Evolutionary conservation across 2,797 vertebrate species (phyloP), one percentile per base, ranked within the genome.

Genomic region (Leucoraja ocellata): DNA sequence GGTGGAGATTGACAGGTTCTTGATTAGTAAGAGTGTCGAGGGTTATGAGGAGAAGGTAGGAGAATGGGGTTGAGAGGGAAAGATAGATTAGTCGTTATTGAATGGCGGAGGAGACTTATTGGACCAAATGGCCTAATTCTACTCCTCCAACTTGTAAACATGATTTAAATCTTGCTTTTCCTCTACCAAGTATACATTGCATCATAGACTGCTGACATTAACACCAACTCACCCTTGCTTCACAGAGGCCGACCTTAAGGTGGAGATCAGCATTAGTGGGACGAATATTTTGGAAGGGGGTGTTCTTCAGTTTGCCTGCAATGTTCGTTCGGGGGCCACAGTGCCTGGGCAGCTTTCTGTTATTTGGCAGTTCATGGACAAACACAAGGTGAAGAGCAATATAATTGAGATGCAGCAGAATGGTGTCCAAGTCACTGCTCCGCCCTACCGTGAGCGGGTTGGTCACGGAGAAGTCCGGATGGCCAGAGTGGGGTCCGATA

Each of bases 291-390:
- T 93, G 0, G 97, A 96, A 54, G 97, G 98, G 18, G 96, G 95
- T 0, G 0, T 84, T 0, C 94, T 99, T 65, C 78, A 77, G 36
- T 94, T 99, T 65, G 93, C 73, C 78, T 98, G 98, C 7, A 93
- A 94, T 90, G n/a, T 92, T 74, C 90, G 74, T 46, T 76, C 68
- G 6, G 96, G 96, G 39, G 94, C 32, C 0, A 96, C 96, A 81
- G 71, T 93, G 1, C 94, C 94, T 0, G 94, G 95, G 92, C 95
- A 94, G 9, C 94, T 98, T n/a, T 98, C 97, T 0, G 93, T 98
- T 93, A 94, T 36, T 18, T 99, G 98, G 98, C 96, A 97, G 95
- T 96, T 95, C 91, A 94, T 94, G 94, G 81, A 86, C 5, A 21
- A 36, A 0, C 73, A 46, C 0, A 81, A 93, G 0, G 6, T 1